These are phyloP conservation scores for Drosophila infuscata DNA, from an alignment of 2,888 invertebrate genomes.

Conservation along the genomic window DNA sequence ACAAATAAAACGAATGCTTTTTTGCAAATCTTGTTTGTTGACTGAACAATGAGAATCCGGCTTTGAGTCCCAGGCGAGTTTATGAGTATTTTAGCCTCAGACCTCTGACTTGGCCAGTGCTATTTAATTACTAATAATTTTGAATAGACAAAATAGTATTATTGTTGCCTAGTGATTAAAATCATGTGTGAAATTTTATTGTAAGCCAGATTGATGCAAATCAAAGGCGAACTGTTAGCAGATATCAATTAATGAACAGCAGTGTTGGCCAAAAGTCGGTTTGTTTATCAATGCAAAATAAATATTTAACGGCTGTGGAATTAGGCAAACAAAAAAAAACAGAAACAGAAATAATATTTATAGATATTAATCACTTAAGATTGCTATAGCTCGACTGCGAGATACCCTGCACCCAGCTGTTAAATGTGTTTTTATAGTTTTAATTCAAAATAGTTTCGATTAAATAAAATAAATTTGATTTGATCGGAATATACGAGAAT, in stretches of 20 bases:
- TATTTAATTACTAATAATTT: not conserved
- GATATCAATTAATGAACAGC: not conserved
- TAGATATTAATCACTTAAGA: not conserved
- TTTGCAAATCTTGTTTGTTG: not conserved
- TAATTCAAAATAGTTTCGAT: not conserved
- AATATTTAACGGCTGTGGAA: too few relatives aligned
- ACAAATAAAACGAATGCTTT: not conserved
- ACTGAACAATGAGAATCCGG: conserved; percentile 2
- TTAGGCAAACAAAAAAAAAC: too few relatives aligned
- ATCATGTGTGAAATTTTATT: not conserved
- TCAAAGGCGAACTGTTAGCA: too few relatives aligned
- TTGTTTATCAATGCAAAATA: not conserved
- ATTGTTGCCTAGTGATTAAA: not conserved
- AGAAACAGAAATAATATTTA: not conserved
- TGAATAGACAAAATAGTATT: not conserved
- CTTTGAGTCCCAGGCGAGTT: not conserved
- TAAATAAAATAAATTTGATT: rapidly evolving
- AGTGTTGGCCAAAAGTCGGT: not conserved
- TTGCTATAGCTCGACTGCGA: too few relatives aligned
- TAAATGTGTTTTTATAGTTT: too few relatives aligned
- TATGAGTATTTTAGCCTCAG: not conserved
- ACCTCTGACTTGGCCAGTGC: not conserved
- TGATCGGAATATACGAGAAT: not conserved
- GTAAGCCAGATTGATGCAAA: not conserved
- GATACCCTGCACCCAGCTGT: too few relatives aligned